Evolutionary conservation across 2,113 vertebrate genomes (phyloP).

Genomic region (Phyllostomus hastatus): DNA sequence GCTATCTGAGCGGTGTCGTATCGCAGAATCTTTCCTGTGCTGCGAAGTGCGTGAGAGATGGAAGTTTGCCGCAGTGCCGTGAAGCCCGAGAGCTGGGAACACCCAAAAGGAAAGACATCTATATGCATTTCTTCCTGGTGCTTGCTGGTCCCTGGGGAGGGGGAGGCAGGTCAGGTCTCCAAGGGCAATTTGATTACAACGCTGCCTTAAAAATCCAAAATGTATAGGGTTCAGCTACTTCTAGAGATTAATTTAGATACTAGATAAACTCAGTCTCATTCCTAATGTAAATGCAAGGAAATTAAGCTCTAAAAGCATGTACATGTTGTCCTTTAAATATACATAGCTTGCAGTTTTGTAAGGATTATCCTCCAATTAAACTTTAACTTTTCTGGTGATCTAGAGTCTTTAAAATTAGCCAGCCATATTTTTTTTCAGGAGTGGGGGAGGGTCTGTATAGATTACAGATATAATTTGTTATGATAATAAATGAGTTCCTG

Average conservation of each 20-base stretch:
- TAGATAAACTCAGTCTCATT: not conserved
- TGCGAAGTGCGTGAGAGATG: not conserved
- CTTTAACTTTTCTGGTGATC: not conserved
- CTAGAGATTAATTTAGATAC: not conserved
- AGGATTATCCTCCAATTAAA: not conserved
- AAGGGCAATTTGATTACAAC: not conserved
- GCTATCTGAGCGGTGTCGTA: not conserved
- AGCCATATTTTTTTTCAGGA: not conserved
- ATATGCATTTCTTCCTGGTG: not conserved
- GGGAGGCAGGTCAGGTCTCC: not conserved
- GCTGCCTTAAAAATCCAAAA: not conserved
- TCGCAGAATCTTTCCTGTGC: not conserved
- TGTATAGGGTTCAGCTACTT: not conserved
- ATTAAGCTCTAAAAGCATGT: not conserved
- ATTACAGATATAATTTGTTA: conserved; percentile 39
- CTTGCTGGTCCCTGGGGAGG: not conserved
- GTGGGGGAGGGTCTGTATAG: not conserved
- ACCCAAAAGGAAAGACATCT: not conserved
- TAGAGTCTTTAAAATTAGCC: not conserved
- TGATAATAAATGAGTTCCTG: conserved; percentile 48
- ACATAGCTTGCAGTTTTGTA: not conserved
- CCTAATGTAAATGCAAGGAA: conserved; percentile 10
- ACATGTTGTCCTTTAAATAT: not conserved
- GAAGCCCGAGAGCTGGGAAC: not conserved
- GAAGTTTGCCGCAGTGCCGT: not conserved